Conservation (phyloP, 2,888 invertebrate genomes). For the Synanthedon formicaeformis region DNA sequence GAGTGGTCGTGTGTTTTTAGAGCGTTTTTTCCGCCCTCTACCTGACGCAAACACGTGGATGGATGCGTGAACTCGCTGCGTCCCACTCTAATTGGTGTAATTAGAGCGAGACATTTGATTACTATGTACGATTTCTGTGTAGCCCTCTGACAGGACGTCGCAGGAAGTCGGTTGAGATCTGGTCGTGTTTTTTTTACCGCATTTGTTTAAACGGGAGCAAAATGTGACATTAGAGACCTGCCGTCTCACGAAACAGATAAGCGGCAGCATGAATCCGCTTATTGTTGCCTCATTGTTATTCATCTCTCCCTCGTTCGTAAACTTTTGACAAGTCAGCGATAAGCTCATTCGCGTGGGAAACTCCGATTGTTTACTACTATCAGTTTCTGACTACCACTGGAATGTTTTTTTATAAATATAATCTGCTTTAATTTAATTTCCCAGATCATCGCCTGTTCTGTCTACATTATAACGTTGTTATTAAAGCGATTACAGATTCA, state of each 20-base stretch:
- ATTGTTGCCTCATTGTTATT: slow-evolving; percentile 31
- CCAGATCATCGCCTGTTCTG: not conserved
- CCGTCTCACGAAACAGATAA: slow-evolving; percentile 42
- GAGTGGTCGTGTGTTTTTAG: slow-evolving; percentile 54
- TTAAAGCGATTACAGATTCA: slow-evolving; percentile 23
- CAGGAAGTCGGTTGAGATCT: slow-evolving; percentile 66
- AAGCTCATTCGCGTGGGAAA: slow-evolving; percentile 16
- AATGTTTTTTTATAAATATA: not conserved
- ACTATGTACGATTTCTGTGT: slow-evolving; percentile 10
- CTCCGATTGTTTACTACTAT: not conserved
- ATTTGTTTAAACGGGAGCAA: slow-evolving; percentile 54
- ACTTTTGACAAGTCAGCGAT: slow-evolving; percentile 23
- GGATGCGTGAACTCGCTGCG: slow-evolving; percentile 28
- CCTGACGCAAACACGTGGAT: slow-evolving; percentile 58
- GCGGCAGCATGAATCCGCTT: slow-evolving; percentile 36
- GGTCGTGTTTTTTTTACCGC: slow-evolving; percentile 56
- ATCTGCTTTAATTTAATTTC: not conserved
- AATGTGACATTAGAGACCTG: slow-evolving; percentile 45
- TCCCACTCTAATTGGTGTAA: slow-evolving; percentile 22
- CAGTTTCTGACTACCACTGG: not conserved
- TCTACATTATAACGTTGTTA: not conserved
- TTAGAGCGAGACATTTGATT: not conserved
- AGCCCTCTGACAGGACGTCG: slow-evolving; percentile 33
- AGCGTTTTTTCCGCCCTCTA: slow-evolving; percentile 56
- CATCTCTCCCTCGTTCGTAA: slow-evolving; percentile 22